Conservation (phyloP, 2,797 vertebrate species). For the Graptemys geographica region DNA sequence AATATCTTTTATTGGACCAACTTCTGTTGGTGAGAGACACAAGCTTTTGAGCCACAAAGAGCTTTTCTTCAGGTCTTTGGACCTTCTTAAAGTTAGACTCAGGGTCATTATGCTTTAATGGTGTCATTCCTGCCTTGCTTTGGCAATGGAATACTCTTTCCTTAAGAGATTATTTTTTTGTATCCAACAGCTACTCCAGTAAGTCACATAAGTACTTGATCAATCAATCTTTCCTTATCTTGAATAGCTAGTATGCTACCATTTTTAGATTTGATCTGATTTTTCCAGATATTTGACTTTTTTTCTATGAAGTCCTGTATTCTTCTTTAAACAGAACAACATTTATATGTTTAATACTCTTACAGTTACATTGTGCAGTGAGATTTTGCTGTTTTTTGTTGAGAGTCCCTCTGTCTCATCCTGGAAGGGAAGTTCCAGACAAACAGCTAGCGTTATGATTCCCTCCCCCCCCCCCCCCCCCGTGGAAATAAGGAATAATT, state of each 20-base stretch:
- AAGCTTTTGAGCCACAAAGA: background rate
- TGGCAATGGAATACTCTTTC: background rate
- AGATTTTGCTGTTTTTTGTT: background rate
- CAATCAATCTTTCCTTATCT: background rate
- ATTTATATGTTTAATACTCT: background rate
- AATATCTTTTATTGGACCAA: too few species aligned
- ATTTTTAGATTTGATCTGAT: background rate
- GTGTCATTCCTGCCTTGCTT: background rate
- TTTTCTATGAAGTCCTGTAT: background rate
- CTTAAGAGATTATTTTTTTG: background rate
- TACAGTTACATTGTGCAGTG: background rate
- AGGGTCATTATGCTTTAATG: background rate
- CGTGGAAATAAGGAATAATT: too few species aligned
- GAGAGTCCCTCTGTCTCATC: too few species aligned
- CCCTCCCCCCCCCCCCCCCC: too few species aligned
- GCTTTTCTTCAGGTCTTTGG: background rate
- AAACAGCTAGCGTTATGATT: too few species aligned
- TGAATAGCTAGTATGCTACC: background rate
- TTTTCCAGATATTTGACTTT: background rate
- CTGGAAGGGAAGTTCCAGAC: too few species aligned
- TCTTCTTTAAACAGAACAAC: background rate
- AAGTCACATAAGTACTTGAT: background rate
- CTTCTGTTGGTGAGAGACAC: background rate
- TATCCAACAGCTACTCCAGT: background rate
- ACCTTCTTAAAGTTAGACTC: background rate